Base-by-base conservation (phyloP, 2,888 invertebrate species). In the Invenusta paracnida region DNA sequence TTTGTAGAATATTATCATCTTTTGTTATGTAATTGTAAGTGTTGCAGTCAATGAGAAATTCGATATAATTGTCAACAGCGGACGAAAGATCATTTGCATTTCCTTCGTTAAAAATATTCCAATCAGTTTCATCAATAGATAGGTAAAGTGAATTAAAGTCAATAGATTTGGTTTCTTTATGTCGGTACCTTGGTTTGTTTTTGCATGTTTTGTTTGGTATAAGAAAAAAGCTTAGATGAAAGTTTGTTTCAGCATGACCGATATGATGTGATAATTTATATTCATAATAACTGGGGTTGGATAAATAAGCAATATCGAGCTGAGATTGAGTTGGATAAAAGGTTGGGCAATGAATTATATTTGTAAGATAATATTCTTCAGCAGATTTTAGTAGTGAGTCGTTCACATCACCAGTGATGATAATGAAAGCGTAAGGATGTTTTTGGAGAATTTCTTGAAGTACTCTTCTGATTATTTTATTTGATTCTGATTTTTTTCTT, bases 61-160 rank as follows among this genome's bases (percentile, higher is more conserved):
- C 73, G 73, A 73, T 73, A 73, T 73, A 73, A 73, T 73, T 73
- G 73, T 73, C 73, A 73, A 73, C 73, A 73, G 73, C 73, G 73
- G 73, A 73, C 11, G 73, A 73, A 73, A 73, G 73, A 73, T 73
- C 73, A 73, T 73, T 73, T 73, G 73, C 73, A 73, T 73, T 73
- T 73, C 23, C 73, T 73, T 73, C 73, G 73, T 73, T 73, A 73
- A 73, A 73, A 73, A 73, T 73, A 48, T 48, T 48, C 48, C 48
- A 48, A 48, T 48, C 48, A 48, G 48, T 48, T 48, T 48, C 48
- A 48, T 48, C 48, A 48, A 48, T 48, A 48, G 48, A 48, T 48
- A 48, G 48, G 48, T 48, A 48, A 48, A 73, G 73, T 73, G 73
- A 73, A 73, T 73, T 73, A 73, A 73, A 73, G 73, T 73, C 73